A percentile compares a stretch with the other conserved stretches of the same genome.
These are phyloP conservation scores for Ips typographus DNA, from an alignment of 1,140 invertebrate species.

Conservation along the genomic window DNA sequence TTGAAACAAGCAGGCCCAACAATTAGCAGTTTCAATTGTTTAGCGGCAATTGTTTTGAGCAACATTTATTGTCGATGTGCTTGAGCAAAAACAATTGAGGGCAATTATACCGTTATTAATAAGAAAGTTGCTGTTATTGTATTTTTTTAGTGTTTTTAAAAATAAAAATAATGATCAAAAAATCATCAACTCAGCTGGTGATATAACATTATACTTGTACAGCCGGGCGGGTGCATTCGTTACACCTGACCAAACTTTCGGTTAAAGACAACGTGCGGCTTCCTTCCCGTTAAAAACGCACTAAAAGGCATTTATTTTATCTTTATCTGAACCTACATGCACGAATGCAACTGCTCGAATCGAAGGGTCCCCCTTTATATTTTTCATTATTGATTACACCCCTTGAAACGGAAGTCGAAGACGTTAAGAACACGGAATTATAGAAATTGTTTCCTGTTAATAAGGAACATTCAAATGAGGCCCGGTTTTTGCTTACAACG, in stretches of 20 bases:
- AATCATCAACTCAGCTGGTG: too few species aligned
- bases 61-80: constrained; percentile 33
- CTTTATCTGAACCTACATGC: constrained; percentile 10
- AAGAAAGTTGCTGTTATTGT: constrained; percentile 22
- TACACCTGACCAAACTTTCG: constrained; percentile 24
- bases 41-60: constrained; percentile 26
- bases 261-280: constrained; percentile 15
- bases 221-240: neutral
- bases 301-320: constrained; percentile 28
- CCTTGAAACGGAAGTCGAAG: constrained; percentile 21
- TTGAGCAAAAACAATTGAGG: constrained; percentile 30
- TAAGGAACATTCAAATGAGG: neutral
- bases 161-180: too few species aligned
- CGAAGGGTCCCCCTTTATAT: constrained; percentile 17
- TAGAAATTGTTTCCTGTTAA: constrained; percentile 29
- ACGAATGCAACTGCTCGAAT: constrained; percentile 23
- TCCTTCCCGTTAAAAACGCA: constrained; percentile 14
- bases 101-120: constrained; percentile 32
- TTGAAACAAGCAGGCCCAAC: constrained; percentile 18
- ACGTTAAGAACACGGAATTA: constrained; percentile 21
- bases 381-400: constrained; percentile 30
- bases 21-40: constrained; percentile 34
- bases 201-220: too few species aligned
- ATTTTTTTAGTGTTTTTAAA: neutral
- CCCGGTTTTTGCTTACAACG: neutral